phyloP scores from a whole-genome alignment of 2,888 invertebrate species.

The Dasypogon diadema region DNA sequence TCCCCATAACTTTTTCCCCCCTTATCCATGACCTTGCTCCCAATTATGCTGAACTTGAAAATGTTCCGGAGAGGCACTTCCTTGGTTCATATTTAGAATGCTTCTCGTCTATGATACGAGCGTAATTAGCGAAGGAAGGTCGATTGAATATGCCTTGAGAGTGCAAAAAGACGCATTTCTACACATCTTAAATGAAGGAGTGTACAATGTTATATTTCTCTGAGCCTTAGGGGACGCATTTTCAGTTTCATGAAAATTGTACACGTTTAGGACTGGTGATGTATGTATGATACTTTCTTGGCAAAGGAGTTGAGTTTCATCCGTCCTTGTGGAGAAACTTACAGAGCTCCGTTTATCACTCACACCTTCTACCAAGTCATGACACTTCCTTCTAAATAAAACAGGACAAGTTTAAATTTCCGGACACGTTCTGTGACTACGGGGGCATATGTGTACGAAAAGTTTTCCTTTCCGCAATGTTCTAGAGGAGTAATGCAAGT shows the following conservation, averaged over 20 bases:
- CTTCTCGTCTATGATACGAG: slow-evolving; percentile 24
- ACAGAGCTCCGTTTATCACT: background rate
- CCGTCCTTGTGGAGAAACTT: background rate
- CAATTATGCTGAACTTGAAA: background rate
- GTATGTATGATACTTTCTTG: too few relatives aligned
- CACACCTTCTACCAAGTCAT: background rate
- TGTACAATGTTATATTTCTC: background rate
- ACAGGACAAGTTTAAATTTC: background rate
- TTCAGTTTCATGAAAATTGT: background rate
- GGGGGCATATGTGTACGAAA: background rate
- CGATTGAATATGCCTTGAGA: slow-evolving; percentile 7
- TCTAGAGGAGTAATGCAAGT: too few relatives aligned
- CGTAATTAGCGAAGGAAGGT: slow-evolving; percentile 20
- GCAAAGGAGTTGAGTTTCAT: background rate
- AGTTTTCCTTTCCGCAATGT: background rate
- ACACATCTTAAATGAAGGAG: background rate
- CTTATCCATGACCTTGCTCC: slow-evolving; percentile 7
- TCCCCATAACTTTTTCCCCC: background rate
- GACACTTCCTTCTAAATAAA: background rate
- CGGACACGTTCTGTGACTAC: background rate
- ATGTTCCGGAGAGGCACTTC: background rate
- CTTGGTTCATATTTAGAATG: slow-evolving; percentile 17
- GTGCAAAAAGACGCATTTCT: background rate
- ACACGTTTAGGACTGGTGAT: too few relatives aligned
- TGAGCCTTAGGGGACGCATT: background rate